These are phyloP conservation scores for Drosophila jambulina DNA, from an alignment of 1,140 invertebrate species.

Conservation along the genomic window DNA sequence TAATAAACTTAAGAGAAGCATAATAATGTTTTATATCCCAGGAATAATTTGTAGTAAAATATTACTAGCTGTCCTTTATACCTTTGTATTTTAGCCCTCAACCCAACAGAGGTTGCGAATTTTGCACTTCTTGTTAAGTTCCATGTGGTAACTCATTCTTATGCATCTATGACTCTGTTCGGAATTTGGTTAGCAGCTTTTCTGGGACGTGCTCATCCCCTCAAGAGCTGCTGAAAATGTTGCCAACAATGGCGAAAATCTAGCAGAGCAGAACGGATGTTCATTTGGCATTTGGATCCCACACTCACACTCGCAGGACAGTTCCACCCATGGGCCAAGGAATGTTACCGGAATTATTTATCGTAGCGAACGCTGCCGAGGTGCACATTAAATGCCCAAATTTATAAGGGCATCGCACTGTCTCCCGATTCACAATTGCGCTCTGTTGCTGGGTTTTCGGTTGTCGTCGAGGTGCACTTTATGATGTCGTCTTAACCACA, in stretches of 20 bases:
- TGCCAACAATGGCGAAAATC: conserved; percentile 44
- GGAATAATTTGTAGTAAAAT: background rate
- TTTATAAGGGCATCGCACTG: conserved; percentile 52
- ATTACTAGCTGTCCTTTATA: background rate
- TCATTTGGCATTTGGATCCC: conserved; percentile 48
- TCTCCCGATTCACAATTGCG: conserved; percentile 53
- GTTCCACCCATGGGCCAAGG: conserved; percentile 27
- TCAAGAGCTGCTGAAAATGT: conserved; percentile 10
- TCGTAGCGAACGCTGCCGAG: conserved; percentile 35
- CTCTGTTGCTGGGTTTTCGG: conserved; percentile 38
- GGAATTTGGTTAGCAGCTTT: conserved; percentile 37
- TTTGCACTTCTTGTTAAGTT: background rate
- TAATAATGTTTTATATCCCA: background rate
- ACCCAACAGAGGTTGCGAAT: background rate
- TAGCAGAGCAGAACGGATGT: conserved; percentile 51
- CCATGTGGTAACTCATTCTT: conserved; percentile 28
- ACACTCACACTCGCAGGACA: conserved; percentile 10
- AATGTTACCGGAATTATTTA: conserved; percentile 56
- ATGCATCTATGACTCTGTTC: conserved; percentile 2
- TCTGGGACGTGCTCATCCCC: conserved; percentile 20
- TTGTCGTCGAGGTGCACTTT: conserved; percentile 61
- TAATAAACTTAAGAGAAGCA: background rate
- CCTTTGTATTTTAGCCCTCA: background rate
- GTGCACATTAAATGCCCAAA: conserved; percentile 64
- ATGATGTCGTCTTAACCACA: conserved; percentile 50